Conservation (phyloP, 37 sponge, comb jelly and placozoan species). For the Agelas oroides region DNA sequence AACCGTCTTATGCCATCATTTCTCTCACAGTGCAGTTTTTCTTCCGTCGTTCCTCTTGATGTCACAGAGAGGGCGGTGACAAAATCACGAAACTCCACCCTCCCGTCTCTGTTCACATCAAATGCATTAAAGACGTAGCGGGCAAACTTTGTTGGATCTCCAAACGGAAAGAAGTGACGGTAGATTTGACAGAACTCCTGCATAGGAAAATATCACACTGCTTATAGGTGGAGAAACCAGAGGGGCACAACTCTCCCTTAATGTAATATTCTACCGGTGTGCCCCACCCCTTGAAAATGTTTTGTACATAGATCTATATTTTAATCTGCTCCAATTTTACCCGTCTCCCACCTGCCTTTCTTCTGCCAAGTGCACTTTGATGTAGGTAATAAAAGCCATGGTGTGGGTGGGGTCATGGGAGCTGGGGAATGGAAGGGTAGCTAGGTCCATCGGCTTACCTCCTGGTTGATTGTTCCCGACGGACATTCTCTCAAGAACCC, state of each 20-base stretch:
- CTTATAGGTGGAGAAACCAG: neutral
- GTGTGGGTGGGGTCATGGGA: no score
- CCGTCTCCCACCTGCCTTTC: no score
- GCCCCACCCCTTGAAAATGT: neutral
- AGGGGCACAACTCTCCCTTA: neutral
- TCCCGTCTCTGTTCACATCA: constrained; percentile 61
- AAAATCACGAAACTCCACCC: constrained; percentile 80
- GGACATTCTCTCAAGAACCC: constrained; percentile 86
- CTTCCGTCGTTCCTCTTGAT: constrained; percentile 79
- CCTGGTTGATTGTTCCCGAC: constrained; percentile 57
- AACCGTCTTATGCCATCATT: no score
- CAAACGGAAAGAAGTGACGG: constrained; percentile 82
- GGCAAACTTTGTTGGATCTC: constrained; percentile 65
- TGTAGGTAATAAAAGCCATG: no score
- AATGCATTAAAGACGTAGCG: constrained; percentile 54
- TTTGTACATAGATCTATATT: neutral
- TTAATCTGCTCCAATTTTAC: no score
- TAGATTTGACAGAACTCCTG: constrained; percentile 81
- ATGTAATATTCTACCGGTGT: neutral
- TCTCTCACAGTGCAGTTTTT: constrained; percentile 82
- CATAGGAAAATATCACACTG: neutral
- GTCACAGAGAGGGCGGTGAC: constrained; percentile 70
- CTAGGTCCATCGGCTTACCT: constrained; percentile 56
- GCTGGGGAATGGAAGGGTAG: no score
- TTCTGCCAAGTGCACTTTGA: no score